phyloP scores from a whole-genome alignment of 2,113 vertebrate species.

The Dissostichus mawsoni region DNA sequence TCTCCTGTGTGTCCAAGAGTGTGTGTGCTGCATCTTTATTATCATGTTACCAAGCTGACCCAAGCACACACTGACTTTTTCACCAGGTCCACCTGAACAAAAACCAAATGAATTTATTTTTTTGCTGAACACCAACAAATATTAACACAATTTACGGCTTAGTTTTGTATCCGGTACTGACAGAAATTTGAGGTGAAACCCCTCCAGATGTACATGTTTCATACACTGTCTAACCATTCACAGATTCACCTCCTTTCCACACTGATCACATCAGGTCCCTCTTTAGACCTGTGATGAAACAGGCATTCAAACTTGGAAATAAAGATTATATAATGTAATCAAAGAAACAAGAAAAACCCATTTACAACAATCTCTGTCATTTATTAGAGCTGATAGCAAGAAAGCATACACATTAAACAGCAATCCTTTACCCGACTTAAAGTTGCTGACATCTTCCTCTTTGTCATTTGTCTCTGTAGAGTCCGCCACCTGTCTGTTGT shows the following conservation, averaged over 20 bases:
- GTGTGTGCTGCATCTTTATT: too few relatives aligned
- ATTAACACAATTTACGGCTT: too few relatives aligned
- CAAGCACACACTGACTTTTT: too few relatives aligned
- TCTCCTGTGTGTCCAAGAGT: too few relatives aligned
- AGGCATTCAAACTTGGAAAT: too few relatives aligned
- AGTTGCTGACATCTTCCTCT: background rate
- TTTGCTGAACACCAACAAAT: background rate
- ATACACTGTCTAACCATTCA: background rate
- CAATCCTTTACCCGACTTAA: too few relatives aligned
- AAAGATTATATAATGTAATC: too few relatives aligned
- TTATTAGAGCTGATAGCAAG: background rate
- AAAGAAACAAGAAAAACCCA: too few relatives aligned
- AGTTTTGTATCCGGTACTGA: background rate
- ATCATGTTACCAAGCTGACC: too few relatives aligned
- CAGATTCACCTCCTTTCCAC: background rate
- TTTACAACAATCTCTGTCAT: background rate
- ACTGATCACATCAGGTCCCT: background rate
- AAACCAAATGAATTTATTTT: background rate
- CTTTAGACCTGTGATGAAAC: background rate
- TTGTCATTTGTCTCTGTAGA: slow-evolving; percentile 78
- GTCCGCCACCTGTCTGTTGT: slow-evolving; percentile 97
- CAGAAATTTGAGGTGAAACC: too few relatives aligned
- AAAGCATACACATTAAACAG: background rate
- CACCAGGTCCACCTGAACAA: background rate
- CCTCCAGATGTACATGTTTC: background rate